These are phyloP conservation scores for Apodemia zela DNA, from an alignment of 2,888 invertebrate species.

Conservation along the genomic window DNA sequence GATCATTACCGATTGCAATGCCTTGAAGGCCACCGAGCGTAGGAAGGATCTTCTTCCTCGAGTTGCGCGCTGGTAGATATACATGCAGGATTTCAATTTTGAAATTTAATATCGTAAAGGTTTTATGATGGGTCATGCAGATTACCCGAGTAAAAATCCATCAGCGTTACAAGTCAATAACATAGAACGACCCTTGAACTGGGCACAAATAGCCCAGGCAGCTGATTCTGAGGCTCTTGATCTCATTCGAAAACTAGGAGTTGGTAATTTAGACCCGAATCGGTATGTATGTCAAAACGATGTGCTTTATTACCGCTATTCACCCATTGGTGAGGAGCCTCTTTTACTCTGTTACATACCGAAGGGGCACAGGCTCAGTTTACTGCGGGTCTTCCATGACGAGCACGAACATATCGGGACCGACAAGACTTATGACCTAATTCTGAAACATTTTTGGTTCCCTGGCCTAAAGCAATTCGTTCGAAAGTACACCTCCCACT, in stretches of 20 bases:
- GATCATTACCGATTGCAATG: no score
- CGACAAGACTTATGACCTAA: slow-evolving; percentile 2
- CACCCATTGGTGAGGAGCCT: neutral
- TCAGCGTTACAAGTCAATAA: neutral
- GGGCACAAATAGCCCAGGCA: slow-evolving; percentile 29
- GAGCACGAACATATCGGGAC: slow-evolving; percentile 6
- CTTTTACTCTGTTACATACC: neutral
- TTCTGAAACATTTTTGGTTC: no score
- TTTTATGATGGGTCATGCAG: slow-evolving; percentile 36
- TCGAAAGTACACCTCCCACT: no score
- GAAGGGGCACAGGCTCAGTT: slow-evolving; percentile 3
- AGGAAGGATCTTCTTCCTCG: no score
- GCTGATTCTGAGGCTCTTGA: slow-evolving; percentile 17
- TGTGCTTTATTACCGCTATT: neutral
- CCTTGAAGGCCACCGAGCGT: no score
- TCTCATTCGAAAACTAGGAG: no score
- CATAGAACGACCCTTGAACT: slow-evolving; percentile 23
- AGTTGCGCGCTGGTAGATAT: slow-evolving; percentile 12
- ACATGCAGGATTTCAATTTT: slow-evolving; percentile 35
- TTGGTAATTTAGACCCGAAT: no score
- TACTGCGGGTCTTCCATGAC: neutral
- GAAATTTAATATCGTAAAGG: slow-evolving; percentile 32
- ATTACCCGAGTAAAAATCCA: slow-evolving; percentile 38
- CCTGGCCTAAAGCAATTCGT: no score
- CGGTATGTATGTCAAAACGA: slow-evolving; percentile 23